phyloP scores from a whole-genome alignment of 2,113 vertebrate species.

The Marmota monax region DNA sequence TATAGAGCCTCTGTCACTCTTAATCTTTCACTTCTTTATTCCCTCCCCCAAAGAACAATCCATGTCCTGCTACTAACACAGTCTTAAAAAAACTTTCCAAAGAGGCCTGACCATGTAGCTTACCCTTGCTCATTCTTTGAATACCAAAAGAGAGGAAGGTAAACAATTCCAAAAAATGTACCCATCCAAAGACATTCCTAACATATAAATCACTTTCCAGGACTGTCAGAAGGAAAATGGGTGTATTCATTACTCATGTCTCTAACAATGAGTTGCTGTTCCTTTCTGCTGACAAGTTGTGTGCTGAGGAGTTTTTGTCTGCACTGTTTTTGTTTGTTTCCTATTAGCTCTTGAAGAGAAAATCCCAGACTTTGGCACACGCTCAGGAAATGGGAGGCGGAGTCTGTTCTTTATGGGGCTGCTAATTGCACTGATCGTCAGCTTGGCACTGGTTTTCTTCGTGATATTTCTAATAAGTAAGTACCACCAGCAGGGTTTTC shows the following conservation, averaged over 20 bases:
- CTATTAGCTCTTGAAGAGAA: constrained; percentile 79
- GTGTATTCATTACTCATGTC: neutral
- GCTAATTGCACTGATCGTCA: constrained; percentile 84
- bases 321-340: constrained; percentile 61
- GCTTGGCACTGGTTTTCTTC: constrained; percentile 86
- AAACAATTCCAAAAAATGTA: neutral
- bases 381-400: constrained; percentile 47
- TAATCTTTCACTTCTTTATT: neutral
- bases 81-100: constrained; percentile 13
- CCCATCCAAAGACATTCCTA: neutral
- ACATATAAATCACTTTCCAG: neutral
- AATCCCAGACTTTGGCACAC: neutral
- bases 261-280: neutral
- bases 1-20: neutral
- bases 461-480: constrained; percentile 89
- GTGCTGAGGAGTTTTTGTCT: neutral
- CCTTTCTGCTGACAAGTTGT: neutral
- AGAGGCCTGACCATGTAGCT: neutral
- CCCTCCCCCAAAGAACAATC: neutral
- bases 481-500: constrained; percentile 52
- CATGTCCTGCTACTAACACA: neutral
- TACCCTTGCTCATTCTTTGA: neutral
- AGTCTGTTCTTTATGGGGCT: constrained; percentile 81
- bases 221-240: neutral
- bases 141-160: neutral